Evolutionary conservation across 2,113 vertebrate species (phyloP), one percentile per base, ranked within the genome.

Genomic region (Dipodomys stephensi): DNA sequence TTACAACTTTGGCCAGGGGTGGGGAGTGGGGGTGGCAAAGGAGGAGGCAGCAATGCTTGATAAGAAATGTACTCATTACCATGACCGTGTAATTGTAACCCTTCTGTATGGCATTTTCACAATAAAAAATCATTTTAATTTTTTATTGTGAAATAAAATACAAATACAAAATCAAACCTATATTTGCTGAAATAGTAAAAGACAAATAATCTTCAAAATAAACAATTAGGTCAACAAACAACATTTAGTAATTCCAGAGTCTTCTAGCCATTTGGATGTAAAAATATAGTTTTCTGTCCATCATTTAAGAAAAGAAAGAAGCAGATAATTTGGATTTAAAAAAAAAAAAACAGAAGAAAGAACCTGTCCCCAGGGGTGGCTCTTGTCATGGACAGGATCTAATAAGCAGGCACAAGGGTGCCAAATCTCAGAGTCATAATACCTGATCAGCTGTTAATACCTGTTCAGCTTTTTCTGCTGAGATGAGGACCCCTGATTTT

Each of bases 141-240:
- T 87, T 79, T 83, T 86, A 86, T 69, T 91, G 13, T 44, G 91
- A 94, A 94, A 91, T 27, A 91, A 95, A 60, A 91, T 30, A 53
- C 9, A 90, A 82, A 68, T 67, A 22, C 35, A 92, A 92, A 92
- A 64, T 20, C 62, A 68, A 19, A 49, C 28, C 73, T 32, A 53
- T 7, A 96, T 27, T 18, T 76, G 83, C 28, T 44, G 16, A 91
- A 85, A 64, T 74, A 83, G 20, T 80, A 71, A 87, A 94, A 90
- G 60, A 44, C 65, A 95, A 82, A 91, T 7, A 62, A 3, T 44
- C 25, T 71, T 49, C 6, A 67, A 88, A 92, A 90, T 18, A 93
- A 83, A 7, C 28, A 88, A 25, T 3, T 0, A 44, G 8, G 25
- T 79, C 39, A 89, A 90, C 68, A 84, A 79, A 80, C 0, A 65